phyloP scores from a whole-genome alignment of 2,797 vertebrate genomes.

The Meriones psammophilus region DNA sequence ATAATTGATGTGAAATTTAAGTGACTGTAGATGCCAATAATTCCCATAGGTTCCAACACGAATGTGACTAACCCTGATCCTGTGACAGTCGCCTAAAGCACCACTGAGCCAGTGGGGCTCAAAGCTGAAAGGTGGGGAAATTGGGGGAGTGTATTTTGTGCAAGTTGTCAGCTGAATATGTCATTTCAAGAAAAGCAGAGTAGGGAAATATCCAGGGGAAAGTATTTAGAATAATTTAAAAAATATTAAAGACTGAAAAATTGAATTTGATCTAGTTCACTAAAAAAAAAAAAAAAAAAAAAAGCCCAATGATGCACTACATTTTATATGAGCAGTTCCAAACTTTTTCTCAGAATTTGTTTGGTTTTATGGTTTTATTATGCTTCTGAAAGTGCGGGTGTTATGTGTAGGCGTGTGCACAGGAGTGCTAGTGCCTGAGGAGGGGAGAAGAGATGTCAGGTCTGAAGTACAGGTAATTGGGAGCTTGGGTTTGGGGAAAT shows the following conservation, averaged over 20 bases:
- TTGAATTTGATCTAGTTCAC: not conserved
- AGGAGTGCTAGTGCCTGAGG: not conserved
- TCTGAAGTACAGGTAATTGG: too few species aligned
- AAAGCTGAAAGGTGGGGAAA: not conserved
- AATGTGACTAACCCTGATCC: not conserved
- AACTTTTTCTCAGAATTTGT: not conserved
- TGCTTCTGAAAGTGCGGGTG: not conserved
- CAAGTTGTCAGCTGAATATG: constrained; percentile 23
- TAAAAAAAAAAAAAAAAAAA: not conserved
- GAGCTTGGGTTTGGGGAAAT: not conserved
- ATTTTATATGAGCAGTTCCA: constrained; percentile 1
- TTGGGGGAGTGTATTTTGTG: not conserved
- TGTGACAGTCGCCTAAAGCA: too few species aligned
- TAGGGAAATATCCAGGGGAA: constrained; percentile 9
- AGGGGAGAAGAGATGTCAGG: not conserved
- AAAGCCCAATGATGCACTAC: not conserved
- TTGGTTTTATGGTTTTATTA: not conserved
- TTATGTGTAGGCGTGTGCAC: not conserved
- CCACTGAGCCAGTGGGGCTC: not conserved
- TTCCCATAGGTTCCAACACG: constrained; percentile 11
- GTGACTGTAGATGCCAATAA: not conserved
- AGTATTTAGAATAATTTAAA: constrained; percentile 36
- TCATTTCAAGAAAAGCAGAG: constrained; percentile 40
- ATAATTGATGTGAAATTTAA: constrained; percentile 15
- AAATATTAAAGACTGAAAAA: not conserved